These are phyloP conservation scores for Torymus texanus DNA, from an alignment of 2,888 invertebrate species.

Conservation along the genomic window DNA sequence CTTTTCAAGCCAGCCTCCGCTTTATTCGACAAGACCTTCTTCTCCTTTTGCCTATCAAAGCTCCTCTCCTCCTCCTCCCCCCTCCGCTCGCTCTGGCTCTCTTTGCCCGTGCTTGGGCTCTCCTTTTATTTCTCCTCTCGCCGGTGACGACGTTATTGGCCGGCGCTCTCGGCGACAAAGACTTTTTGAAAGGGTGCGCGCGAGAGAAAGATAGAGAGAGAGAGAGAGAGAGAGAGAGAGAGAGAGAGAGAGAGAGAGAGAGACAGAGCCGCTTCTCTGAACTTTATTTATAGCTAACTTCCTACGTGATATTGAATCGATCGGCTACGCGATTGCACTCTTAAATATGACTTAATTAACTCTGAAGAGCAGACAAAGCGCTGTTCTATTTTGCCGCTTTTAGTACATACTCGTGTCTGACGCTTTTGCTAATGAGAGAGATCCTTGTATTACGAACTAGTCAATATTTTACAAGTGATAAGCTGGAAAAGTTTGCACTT, in stretches of 20 bases:
- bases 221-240: too few relatives aligned
- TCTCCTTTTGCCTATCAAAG: slow-evolving; percentile 25
- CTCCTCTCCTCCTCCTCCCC: background rate
- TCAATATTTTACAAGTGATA: too few relatives aligned
- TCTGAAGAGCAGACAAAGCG: background rate
- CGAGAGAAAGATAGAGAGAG: background rate
- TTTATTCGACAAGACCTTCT: slow-evolving; percentile 7
- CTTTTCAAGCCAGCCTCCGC: slow-evolving; percentile 1
- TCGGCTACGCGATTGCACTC: too few relatives aligned
- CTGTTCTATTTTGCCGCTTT: background rate
- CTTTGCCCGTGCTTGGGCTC: background rate
- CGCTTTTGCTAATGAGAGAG: too few relatives aligned
- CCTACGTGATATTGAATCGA: background rate
- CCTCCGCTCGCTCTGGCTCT: background rate
- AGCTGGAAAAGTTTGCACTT: too few relatives aligned
- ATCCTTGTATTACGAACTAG: too few relatives aligned
- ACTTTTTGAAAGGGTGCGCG: slow-evolving; percentile 3
- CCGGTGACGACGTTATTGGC: slow-evolving; percentile 7
- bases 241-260: too few relatives aligned
- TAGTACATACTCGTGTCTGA: too few relatives aligned
- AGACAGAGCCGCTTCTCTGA: background rate
- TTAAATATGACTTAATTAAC: slow-evolving; percentile 23
- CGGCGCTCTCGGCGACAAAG: too few relatives aligned
- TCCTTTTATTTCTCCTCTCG: background rate
- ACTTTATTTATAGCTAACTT: slow-evolving; percentile 12